These are phyloP conservation scores for Digitonthophagus gazella DNA, from an alignment of 2,888 invertebrate genomes.

Conservation along the genomic window DNA sequence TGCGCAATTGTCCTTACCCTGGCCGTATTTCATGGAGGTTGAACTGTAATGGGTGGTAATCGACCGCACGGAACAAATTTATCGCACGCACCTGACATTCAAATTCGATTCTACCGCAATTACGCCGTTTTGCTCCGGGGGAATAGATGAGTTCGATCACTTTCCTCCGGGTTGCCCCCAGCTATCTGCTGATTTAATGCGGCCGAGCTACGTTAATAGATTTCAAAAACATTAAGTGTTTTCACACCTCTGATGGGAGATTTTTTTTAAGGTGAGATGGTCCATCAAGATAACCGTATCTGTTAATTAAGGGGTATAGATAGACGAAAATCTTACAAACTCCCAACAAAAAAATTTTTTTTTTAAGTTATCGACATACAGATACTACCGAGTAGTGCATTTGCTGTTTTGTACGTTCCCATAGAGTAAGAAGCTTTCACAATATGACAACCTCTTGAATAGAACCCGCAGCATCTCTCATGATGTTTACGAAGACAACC, in stretches of 20 bases:
- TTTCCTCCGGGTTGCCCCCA: background rate
- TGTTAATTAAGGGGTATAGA: background rate
- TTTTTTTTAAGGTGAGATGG: no score
- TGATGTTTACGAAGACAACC: no score
- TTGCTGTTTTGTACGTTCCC: no score
- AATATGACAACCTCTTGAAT: no score
- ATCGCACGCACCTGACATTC: background rate
- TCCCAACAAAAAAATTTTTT: no score
- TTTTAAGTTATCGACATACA: no score
- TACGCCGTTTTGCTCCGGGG: background rate
- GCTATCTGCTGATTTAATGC: background rate
- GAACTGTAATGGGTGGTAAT: background rate
- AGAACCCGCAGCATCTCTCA: no score
- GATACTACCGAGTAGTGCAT: no score
- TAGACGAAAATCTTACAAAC: background rate
- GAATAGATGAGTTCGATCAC: background rate
- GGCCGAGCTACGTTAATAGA: background rate
- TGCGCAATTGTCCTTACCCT: background rate
- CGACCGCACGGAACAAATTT: background rate
- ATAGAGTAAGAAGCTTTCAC: no score
- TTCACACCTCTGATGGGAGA: background rate
- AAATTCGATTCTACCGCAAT: background rate
- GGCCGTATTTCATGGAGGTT: background rate
- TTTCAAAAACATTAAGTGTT: background rate
- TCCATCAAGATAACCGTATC: background rate